Evolutionary conservation across 37 sponge, comb jelly and placozoan species (phyloP), one percentile per base, ranked within the genome.

Genomic region (Halichondria panicea): DNA sequence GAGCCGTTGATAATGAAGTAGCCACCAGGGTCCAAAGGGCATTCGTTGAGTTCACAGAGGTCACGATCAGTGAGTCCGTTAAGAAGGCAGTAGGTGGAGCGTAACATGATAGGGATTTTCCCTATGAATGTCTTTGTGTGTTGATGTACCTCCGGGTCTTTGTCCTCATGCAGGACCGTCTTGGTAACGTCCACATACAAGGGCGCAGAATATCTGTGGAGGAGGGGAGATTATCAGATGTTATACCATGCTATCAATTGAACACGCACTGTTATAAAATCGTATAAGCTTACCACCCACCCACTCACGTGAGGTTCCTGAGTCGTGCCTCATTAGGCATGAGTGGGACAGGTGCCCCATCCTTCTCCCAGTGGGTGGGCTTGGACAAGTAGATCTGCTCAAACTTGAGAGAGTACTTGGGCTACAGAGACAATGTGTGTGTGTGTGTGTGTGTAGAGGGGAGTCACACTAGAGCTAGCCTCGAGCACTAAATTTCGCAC

Each of bases 331-430:
- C 97, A 63, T 99, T 99, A 6, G 99, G 97, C 93, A 99, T 96
- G 76, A 99, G 81, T 39, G 94, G 84, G 19, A 84, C 81, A 43
- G 97, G 89, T 6, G 97, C 81, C 0, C 97, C 97, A 66, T 99
- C 99, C 71, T 99, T 96, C 82, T 99, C 97, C 92, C 95, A 99
- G 77, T 93, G 92, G 48, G 99, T 99, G 4, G 99, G 99, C 76
- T 96, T 96, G 35, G 89, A 85, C 58, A 99, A 85, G 86, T 99
- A 99, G 79, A 99, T 99, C 94, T 99, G 99, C 76, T 96, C 99
- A 86, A 99, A 99, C 88, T 99, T 99, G 65, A 99, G 81, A 1
- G 85, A 89, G 71, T 96, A 96, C 46, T 88, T 91, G 9, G 97
- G 92, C 89, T 92, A 46, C 45, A 61, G 40, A 36, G 32, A 69